Evolutionary conservation across 2,113 vertebrate genomes (phyloP).

Genomic region (Pollachius pollachius): DNA sequence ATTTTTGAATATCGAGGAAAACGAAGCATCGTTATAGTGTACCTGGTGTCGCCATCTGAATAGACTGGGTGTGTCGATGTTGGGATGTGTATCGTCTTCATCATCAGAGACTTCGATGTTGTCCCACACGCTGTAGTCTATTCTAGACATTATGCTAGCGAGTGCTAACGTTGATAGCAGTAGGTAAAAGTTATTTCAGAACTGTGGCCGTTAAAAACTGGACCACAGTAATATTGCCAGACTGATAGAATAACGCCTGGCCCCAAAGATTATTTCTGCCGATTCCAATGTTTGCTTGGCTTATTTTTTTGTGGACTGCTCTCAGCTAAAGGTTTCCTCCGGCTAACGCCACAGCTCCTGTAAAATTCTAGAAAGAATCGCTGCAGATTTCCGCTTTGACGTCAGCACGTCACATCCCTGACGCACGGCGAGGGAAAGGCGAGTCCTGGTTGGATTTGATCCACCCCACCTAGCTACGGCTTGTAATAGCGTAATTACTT

Average conservation of each 20-base stretch:
- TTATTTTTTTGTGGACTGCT: background rate
- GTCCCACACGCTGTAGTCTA: constrained; percentile 98
- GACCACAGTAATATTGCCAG: background rate
- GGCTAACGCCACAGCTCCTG: constrained; percentile 17
- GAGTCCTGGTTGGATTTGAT: no score
- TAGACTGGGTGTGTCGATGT: constrained; percentile 94
- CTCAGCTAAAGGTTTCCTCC: background rate
- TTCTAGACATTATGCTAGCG: constrained; percentile 63
- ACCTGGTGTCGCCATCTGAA: constrained; percentile 97
- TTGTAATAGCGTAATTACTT: no score
- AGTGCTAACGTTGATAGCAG: constrained; percentile 30
- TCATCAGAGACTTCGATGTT: constrained; percentile 97
- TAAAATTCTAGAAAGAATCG: constrained; percentile 62
- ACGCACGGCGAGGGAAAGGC: background rate
- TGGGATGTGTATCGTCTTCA: constrained; percentile 94
- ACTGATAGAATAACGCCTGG: no score
- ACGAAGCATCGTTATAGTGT: constrained; percentile 3
- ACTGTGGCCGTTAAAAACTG: background rate
- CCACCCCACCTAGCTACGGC: no score
- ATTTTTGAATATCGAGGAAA: no score
- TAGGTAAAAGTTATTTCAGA: constrained; percentile 35
- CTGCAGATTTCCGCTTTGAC: constrained; percentile 48
- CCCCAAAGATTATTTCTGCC: no score
- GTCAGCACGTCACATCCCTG: constrained; percentile 3
- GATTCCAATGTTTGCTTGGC: background rate